These are phyloP conservation scores for Meteorus colon DNA, from an alignment of 2,888 invertebrate species.

Conservation along the genomic window DNA sequence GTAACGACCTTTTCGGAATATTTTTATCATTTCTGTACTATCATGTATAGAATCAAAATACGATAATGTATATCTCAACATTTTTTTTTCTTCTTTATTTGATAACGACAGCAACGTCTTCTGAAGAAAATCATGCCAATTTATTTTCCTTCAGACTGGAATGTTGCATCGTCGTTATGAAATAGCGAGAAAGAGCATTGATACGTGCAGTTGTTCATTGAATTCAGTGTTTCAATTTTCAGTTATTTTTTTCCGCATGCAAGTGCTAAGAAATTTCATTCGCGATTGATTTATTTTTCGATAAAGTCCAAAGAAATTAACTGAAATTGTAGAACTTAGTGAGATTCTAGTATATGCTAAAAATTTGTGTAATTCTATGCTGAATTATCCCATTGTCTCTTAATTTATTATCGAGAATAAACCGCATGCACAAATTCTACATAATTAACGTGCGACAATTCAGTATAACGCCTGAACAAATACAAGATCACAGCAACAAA, in stretches of 20 bases:
- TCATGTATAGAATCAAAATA: background rate
- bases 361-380: background rate
- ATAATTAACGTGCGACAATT: background rate
- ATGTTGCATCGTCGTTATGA: background rate
- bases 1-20: slow-evolving; percentile 20
- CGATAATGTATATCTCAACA: background rate
- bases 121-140: background rate
- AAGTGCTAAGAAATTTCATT: slow-evolving; percentile 46
- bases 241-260: slow-evolving; percentile 48
- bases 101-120: slow-evolving; percentile 7
- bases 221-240: slow-evolving; percentile 40
- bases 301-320: slow-evolving; percentile 29
- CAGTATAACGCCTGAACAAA: background rate
- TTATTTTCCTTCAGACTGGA: background rate
- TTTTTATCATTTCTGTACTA: background rate
- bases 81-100: background rate
- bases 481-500: background rate
- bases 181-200: background rate
- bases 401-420: background rate
- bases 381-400: background rate
- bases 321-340: background rate
- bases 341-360: background rate
- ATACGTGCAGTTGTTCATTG: background rate
- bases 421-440: background rate
- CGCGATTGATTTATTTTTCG: slow-evolving; percentile 36